phyloP scores from a whole-genome alignment of 2,113 vertebrate species.

The Nycticorax nycticorax region DNA sequence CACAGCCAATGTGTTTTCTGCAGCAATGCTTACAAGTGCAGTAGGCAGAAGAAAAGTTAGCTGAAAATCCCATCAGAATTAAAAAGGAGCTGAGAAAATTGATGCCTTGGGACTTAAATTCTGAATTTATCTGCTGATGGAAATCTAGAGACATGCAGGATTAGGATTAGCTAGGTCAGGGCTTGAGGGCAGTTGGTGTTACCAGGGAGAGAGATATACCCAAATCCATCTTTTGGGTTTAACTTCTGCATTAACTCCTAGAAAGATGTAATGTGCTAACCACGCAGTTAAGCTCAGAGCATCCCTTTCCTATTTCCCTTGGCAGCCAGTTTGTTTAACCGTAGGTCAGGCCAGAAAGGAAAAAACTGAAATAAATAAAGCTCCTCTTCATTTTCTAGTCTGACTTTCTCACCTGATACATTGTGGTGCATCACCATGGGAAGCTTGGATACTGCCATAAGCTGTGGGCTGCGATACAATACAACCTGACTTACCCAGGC shows the following conservation, averaged over 20 bases:
- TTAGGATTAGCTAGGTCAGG: neutral
- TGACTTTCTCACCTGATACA: neutral
- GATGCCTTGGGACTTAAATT: neutral
- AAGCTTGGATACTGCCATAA: neutral
- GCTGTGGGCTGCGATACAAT: neutral
- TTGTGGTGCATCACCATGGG: neutral
- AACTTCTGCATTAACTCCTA: neutral
- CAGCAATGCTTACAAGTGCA: neutral
- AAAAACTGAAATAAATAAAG: neutral
- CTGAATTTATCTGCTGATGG: neutral
- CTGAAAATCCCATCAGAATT: neutral
- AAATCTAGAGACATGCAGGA: neutral
- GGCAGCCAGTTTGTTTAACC: conserved; percentile 41
- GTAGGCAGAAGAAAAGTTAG: neutral
- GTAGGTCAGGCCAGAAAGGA: neutral
- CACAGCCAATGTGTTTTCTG: neutral
- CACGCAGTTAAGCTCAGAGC: conserved; percentile 11
- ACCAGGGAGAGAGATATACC: neutral
- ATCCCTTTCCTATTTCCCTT: conserved; percentile 48
- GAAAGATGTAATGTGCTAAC: conserved; percentile 22
- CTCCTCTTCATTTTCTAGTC: neutral
- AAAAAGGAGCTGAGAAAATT: neutral
- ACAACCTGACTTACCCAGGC: neutral
- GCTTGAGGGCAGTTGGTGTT: neutral
- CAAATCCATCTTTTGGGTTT: neutral